These are phyloP conservation scores for Nothoprocta perdicaria DNA, from an alignment of 2,113 vertebrate genomes.

Conservation along the genomic window DNA sequence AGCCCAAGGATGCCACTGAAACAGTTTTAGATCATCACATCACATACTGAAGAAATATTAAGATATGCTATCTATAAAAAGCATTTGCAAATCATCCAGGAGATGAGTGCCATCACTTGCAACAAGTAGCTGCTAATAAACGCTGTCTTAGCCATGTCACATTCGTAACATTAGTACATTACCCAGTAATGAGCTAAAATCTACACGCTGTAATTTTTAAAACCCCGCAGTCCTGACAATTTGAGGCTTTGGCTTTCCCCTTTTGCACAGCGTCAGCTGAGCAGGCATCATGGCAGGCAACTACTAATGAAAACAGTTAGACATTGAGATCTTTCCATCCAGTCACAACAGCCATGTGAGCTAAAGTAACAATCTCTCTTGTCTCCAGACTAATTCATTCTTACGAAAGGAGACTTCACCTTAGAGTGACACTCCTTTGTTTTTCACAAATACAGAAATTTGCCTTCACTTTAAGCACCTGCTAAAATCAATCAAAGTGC, in stretches of 20 bases:
- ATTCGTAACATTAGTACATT: constrained; percentile 33
- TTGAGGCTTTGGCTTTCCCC: not conserved
- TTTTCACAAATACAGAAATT: not conserved
- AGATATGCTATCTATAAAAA: constrained; percentile 57
- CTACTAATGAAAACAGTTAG: constrained; percentile 22
- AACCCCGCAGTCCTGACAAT: not conserved
- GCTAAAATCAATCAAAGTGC: not conserved
- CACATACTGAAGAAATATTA: constrained; percentile 27
- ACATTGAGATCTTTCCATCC: not conserved
- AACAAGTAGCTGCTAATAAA: constrained; percentile 6
- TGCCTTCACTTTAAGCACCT: not conserved
- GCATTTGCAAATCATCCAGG: not conserved
- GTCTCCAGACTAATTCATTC: not conserved
- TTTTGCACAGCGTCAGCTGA: not conserved
- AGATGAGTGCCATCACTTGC: not conserved
- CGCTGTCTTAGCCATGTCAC: not conserved
- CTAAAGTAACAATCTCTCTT: not conserved
- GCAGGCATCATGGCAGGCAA: constrained; percentile 1
- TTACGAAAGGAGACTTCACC: not conserved
- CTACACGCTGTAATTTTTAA: not conserved
- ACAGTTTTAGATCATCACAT: constrained; percentile 51
- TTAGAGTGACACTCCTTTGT: not conserved
- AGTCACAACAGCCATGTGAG: not conserved
- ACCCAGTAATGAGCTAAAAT: not conserved
- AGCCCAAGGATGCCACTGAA: constrained; percentile 29